phyloP scores from a whole-genome alignment of 1,140 invertebrate species.

The Papilio helenus region DNA sequence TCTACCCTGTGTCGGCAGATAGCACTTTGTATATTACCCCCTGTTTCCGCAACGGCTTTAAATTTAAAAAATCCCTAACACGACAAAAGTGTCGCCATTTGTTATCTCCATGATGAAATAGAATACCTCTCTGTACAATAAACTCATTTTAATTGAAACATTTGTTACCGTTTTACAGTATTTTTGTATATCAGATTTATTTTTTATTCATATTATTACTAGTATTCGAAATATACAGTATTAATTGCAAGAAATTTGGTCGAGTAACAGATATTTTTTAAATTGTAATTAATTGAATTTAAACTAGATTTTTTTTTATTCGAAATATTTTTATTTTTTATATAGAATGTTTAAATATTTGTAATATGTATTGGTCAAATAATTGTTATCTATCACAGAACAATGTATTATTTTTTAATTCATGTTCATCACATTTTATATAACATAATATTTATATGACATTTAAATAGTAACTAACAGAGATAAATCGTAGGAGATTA shows the following conservation, averaged over 20 bases:
- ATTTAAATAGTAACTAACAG: slow-evolving; percentile 19
- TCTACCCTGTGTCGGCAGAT: slow-evolving; percentile 53
- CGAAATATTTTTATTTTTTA: not conserved
- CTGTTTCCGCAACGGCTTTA: slow-evolving; percentile 56
- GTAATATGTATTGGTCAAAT: not conserved
- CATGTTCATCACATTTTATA: not conserved
- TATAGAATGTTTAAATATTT: not conserved
- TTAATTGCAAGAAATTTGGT: slow-evolving; percentile 30
- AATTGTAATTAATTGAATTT: not conserved
- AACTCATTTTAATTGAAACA: slow-evolving; percentile 32
- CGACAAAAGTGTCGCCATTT: slow-evolving; percentile 23
- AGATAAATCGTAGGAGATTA: slow-evolving; percentile 11
- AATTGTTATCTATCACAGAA: not conserved
- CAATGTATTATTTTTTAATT: not conserved
- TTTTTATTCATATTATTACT: slow-evolving; percentile 37
- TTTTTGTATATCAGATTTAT: slow-evolving; percentile 36
- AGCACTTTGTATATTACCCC: slow-evolving; percentile 53
- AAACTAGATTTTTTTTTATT: not conserved
- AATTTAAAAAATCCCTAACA: slow-evolving; percentile 43
- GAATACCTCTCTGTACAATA: slow-evolving; percentile 30
- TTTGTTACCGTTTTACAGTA: slow-evolving; percentile 40
- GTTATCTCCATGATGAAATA: slow-evolving; percentile 33
- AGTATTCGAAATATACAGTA: slow-evolving; percentile 35
- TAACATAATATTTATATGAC: not conserved
- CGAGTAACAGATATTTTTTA: not conserved